A percentile compares a stretch with the other conserved stretches of the same genome.
These are phyloP conservation scores for Loriculus beryllinus DNA, from an alignment of 2,797 vertebrate species.

Conservation along the genomic window DNA sequence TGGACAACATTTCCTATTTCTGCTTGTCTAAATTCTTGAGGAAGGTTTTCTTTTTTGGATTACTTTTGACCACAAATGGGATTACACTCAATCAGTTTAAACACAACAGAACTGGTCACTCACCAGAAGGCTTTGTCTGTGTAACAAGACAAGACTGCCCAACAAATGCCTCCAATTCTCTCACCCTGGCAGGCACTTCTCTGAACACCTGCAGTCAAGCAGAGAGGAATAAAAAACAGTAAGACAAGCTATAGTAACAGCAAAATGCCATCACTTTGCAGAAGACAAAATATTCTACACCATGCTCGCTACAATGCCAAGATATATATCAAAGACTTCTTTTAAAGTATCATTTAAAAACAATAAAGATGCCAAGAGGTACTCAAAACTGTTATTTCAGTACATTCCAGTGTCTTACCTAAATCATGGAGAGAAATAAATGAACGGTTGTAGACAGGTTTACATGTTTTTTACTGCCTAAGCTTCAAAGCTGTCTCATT, in stretches of 20 bases:
- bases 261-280: background rate
- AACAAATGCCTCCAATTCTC: constrained; percentile 78
- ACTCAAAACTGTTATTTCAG: background rate
- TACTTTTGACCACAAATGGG: background rate
- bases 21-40: background rate
- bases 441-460: background rate
- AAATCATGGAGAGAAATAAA: background rate
- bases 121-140: constrained; percentile 47
- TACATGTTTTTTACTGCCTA: background rate
- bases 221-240: background rate
- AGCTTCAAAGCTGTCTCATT: background rate
- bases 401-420: background rate
- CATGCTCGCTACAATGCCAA: background rate
- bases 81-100: background rate
- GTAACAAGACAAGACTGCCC: constrained; percentile 71
- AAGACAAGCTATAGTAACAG: background rate
- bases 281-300: background rate
- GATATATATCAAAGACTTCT: background rate
- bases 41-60: background rate
- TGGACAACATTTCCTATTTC: background rate
- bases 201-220: constrained; percentile 75
- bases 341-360: background rate
- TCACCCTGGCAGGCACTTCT: constrained; percentile 82
- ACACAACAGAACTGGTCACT: background rate
- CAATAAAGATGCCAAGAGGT: background rate